Evolutionary conservation across 2,888 invertebrate species (phyloP).

Genomic region (Caenorhabditis sp.): DNA sequence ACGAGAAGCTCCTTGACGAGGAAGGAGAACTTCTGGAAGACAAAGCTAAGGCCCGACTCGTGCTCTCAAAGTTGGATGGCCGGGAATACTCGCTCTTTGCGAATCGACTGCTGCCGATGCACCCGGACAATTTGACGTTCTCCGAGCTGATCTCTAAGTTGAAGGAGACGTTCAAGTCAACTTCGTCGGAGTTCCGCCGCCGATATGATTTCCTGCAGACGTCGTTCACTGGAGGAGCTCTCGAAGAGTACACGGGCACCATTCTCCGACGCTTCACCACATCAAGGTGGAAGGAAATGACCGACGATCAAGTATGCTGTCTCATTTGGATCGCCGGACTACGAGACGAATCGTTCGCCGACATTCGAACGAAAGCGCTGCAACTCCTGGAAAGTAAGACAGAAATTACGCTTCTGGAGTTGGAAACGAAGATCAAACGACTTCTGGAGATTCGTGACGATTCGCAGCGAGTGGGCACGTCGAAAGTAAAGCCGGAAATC

Average conservation of each 20-base stretch:
- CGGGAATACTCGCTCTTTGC: neutral
- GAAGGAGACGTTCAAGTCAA: neutral
- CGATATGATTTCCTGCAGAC: neutral
- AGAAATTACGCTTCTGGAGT: neutral
- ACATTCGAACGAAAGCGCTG: slow-evolving; percentile 1
- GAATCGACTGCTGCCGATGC: neutral
- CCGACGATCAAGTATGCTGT: slow-evolving; percentile 3
- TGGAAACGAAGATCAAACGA: slow-evolving; percentile 1
- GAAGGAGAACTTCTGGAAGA: no score
- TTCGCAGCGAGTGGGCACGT: no score
- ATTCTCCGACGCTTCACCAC: neutral
- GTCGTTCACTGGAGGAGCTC: neutral
- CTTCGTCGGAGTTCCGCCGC: neutral
- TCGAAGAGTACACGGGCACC: slow-evolving; percentile 7
- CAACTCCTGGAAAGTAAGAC: slow-evolving; percentile 5
- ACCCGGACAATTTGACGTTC: neutral
- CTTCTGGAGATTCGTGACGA: neutral
- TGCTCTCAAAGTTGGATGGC: neutral
- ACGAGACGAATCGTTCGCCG: neutral
- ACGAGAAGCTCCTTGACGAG: no score
- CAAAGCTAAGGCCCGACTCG: no score
- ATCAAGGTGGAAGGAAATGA: no score
- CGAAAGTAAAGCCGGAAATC: no score
- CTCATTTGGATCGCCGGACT: slow-evolving; percentile 5
- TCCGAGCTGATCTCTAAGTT: neutral